These are phyloP conservation scores for Atethmia centrago DNA, from an alignment of 2,888 invertebrate genomes.

Conservation along the genomic window DNA sequence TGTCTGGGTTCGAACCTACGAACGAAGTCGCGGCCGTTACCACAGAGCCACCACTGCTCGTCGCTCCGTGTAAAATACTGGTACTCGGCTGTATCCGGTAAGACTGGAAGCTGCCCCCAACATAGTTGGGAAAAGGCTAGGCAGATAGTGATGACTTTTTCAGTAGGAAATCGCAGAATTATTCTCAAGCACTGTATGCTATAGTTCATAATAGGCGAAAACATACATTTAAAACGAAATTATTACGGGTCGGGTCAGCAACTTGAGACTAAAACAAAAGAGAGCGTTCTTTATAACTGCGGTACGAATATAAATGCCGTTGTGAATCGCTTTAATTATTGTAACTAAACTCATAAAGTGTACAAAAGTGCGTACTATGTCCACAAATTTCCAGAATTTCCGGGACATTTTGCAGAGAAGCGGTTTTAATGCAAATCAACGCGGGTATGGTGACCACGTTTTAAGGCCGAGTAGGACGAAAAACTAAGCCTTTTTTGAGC, in stretches of 20 bases:
- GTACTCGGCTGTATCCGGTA: too few relatives aligned
- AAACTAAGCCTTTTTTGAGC: background rate
- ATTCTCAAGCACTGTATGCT: background rate
- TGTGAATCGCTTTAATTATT: conserved; percentile 70
- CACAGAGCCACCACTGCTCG: too few relatives aligned
- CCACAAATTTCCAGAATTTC: conserved; percentile 70
- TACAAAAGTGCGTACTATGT: conserved; percentile 70
- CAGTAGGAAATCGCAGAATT: background rate
- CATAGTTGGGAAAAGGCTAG: too few relatives aligned
- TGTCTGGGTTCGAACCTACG: too few relatives aligned
- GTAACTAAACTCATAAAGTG: conserved; percentile 68
- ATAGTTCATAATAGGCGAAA: conserved; percentile 15
- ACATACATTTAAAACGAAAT: conserved; percentile 23
- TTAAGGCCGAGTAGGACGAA: conserved; percentile 11
- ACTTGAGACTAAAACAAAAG: conserved; percentile 39
- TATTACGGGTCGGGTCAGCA: conserved; percentile 12
- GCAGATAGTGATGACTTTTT: too few relatives aligned
- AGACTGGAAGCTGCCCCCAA: too few relatives aligned
- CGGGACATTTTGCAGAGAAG: conserved; percentile 66
- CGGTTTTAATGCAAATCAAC: conserved; percentile 73
- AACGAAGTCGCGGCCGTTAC: too few relatives aligned
- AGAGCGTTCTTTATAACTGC: conserved; percentile 47
- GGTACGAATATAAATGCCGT: conserved; percentile 52
- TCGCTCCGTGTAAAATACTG: too few relatives aligned
- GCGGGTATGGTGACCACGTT: conserved; percentile 55